phyloP scores from a whole-genome alignment of 2,113 vertebrate species.

The Aythya baeri region DNA sequence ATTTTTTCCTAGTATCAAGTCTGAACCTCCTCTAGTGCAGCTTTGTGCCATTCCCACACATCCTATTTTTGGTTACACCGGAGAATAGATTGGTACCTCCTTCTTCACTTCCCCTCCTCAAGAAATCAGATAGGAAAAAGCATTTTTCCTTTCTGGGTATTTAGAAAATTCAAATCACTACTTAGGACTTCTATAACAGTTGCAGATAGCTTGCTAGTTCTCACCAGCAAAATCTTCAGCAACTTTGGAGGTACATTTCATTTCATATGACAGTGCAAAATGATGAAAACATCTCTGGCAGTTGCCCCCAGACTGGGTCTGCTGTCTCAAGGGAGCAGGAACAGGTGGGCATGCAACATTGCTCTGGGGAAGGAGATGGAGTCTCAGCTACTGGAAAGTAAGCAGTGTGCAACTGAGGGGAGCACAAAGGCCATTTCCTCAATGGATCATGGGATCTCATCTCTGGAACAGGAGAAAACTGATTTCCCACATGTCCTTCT shows the following conservation, averaged over 20 bases:
- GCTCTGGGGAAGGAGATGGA: background rate
- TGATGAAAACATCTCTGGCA: background rate
- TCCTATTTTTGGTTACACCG: too few relatives aligned
- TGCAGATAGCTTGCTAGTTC: background rate
- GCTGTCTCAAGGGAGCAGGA: background rate
- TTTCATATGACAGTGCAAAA: background rate
- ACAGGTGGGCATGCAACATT: fast-evolving
- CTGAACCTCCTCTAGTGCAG: background rate
- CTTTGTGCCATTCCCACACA: too few relatives aligned
- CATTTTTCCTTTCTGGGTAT: background rate
- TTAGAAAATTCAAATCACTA: background rate
- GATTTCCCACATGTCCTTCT: background rate
- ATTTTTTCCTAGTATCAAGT: background rate
- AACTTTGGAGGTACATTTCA: background rate
- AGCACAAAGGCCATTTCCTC: background rate
- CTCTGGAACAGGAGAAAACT: background rate
- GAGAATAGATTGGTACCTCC: too few relatives aligned
- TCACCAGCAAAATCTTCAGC: background rate
- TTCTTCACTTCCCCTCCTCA: too few relatives aligned
- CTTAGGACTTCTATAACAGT: background rate
- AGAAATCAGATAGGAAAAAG: background rate
- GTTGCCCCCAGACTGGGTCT: background rate
- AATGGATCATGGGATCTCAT: background rate
- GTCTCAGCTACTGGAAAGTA: background rate
- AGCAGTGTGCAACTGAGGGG: background rate